A percentile compares a stretch with the other conserved stretches of the same genome.
phyloP scores from a whole-genome alignment of 2,888 invertebrate species.

The Perdita meconis region DNA sequence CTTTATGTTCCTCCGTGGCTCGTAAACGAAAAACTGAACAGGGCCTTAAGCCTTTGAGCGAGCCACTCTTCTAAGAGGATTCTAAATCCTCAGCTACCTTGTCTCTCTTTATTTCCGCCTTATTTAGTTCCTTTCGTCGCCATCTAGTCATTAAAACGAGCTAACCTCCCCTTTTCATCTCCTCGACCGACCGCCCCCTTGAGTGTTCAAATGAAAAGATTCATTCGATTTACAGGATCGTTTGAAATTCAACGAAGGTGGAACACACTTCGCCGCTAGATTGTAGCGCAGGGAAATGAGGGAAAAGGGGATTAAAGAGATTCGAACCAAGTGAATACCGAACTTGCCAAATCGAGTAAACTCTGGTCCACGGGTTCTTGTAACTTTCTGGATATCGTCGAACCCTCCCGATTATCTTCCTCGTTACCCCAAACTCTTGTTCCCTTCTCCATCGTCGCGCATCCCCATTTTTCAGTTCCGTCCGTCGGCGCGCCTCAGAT shows the following conservation, averaged over 20 bases:
- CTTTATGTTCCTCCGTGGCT: neutral
- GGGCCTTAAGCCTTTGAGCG: too few relatives aligned
- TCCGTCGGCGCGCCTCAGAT: constrained; percentile 18
- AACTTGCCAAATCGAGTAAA: constrained; percentile 70
- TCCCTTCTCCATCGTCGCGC: neutral
- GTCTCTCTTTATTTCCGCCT: neutral
- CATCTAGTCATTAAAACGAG: constrained; percentile 19
- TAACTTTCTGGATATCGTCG: constrained; percentile 54
- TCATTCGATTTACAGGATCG: constrained; percentile 76
- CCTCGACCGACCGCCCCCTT: constrained; percentile 22
- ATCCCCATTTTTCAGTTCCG: constrained; percentile 27
- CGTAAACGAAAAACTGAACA: neutral
- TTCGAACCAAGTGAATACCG: constrained; percentile 52
- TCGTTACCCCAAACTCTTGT: constrained; percentile 18
- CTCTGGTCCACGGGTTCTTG: constrained; percentile 58
- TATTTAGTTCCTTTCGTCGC: constrained; percentile 9
- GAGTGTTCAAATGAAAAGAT: constrained; percentile 63
- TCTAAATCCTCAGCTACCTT: neutral
- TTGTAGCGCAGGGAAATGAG: constrained; percentile 23
- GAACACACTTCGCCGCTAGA: constrained; percentile 15
- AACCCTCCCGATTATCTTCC: constrained; percentile 43
- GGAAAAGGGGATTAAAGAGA: constrained; percentile 15
- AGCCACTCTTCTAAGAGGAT: neutral
- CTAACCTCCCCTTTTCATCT: constrained; percentile 24
- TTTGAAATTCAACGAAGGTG: constrained; percentile 71